A percentile compares a stretch with the other conserved stretches of the same genome.
Conservation (phyloP, 2,113 vertebrate species). For the Aramus guarauna region DNA sequence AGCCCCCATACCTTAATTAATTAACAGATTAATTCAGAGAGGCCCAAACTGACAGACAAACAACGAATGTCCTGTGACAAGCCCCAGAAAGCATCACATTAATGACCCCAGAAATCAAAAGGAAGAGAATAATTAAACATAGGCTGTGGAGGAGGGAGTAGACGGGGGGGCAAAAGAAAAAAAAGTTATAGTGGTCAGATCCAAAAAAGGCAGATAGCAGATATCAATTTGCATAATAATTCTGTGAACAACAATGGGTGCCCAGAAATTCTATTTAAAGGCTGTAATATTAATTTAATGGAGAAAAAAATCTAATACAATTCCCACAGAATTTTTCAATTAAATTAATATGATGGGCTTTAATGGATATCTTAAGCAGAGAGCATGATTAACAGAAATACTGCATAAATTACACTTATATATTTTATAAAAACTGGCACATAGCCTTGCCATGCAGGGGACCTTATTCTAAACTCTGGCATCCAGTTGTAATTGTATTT, state of each 20-base stretch:
- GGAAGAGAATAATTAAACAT: constrained; percentile 44
- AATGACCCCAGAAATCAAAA: constrained; percentile 38
- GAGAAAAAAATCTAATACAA: constrained; percentile 65
- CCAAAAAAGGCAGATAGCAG: constrained; percentile 56
- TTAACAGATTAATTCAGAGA: constrained; percentile 4
- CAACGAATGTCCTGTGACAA: neutral
- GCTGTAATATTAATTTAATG: constrained; percentile 73
- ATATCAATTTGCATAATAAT: constrained; percentile 67
- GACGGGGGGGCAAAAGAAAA: neutral
- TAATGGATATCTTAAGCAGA: constrained; percentile 69
- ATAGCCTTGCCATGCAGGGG: constrained; percentile 16
- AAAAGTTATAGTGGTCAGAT: neutral
- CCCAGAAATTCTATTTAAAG: constrained; percentile 65
- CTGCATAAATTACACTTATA: constrained; percentile 61
- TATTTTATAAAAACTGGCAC: constrained; percentile 37
- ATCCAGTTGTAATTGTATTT: constrained; percentile 57
- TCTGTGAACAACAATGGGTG: constrained; percentile 60
- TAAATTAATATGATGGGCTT: constrained; percentile 68
- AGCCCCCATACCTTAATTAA: neutral
- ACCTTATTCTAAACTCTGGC: constrained; percentile 48
- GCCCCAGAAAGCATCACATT: neutral
- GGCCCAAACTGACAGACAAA: neutral
- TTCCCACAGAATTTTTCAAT: constrained; percentile 74
- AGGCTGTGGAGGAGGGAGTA: neutral
- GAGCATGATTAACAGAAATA: constrained; percentile 57